Base-by-base conservation (phyloP, 2,113 vertebrate genomes). In the Nibea coibor region DNA sequence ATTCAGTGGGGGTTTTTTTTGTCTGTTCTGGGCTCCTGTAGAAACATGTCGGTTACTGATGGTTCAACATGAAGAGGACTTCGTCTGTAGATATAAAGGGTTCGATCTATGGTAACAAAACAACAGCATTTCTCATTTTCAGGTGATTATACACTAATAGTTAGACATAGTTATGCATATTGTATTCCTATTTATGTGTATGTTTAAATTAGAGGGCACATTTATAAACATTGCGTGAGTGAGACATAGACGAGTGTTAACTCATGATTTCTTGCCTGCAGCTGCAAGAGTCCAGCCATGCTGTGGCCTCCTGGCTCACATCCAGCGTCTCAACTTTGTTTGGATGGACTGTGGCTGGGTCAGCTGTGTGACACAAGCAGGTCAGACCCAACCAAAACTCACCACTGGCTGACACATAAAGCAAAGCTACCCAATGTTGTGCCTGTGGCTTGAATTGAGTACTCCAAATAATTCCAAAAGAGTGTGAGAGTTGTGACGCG, bases 341-440 rank as follows among this genome's bases (percentile, higher is more conserved):
- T 83, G 71, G 59, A 82, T 78, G 61, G 75, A 88, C 64, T 75
- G 83, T 22, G 77, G 76, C 80, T 51, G 50, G 61, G 48, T 86
- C 56, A 66, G 20, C 57, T 79, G 75, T 78, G 76, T 66, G 71
- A 54, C 67, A 80, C 64, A 84, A 47, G 28, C 73, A 57, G 26
- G 71, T 80, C 71, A 74, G 63, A 75, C 35, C 28, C 19, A 68
- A 48, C 82, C 77, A 76, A 76, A 66, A 62, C 54, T 64, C 68
- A 72, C 74, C 79, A 74, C 67, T 51, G 43, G 47, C 80, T 78
- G 69, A 82, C 81, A 72, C n/a, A 75, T 68, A 64, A 72, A 90
- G 72, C 47, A 71, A 45, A 72, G 59, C 26, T 59, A 28, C 42
- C 51, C 51, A 78, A 47, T 5, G 20, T 10, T 72, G 51, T 61